phyloP scores from a whole-genome alignment of 2,113 vertebrate genomes.

The Anoura caudifer region DNA sequence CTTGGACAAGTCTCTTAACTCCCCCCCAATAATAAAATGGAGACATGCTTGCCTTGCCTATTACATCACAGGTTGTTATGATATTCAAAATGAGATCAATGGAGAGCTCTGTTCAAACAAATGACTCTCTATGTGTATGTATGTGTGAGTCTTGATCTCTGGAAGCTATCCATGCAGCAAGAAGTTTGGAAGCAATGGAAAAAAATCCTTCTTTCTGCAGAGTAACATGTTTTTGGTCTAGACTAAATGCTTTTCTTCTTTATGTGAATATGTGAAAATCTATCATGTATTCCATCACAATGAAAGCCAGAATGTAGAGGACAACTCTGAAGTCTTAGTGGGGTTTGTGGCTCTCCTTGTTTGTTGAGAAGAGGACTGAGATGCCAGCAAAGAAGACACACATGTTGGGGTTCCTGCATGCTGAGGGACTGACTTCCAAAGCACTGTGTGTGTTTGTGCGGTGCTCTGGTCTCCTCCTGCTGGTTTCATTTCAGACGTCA shows the following conservation, averaged over 20 bases:
- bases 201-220: background rate
- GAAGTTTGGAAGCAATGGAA: constrained; percentile 26
- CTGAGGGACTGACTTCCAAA: background rate
- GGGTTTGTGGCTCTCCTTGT: background rate
- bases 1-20: background rate
- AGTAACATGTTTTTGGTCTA: background rate
- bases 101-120: background rate
- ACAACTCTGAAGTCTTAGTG: background rate
- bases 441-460: background rate
- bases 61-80: background rate
- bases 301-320: background rate
- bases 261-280: background rate
- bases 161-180: background rate
- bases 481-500: constrained; percentile 57
- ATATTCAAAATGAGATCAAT: background rate
- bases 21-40: background rate
- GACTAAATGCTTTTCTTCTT: background rate
- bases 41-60: background rate
- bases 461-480: background rate
- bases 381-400: background rate
- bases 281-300: background rate
- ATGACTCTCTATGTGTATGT: background rate
- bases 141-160: background rate
- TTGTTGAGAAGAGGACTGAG: background rate
- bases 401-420: no score